These are phyloP conservation scores for Pan troglodytes DNA, from an alignment of 2,113 vertebrate genomes.

Conservation along the genomic window DNA sequence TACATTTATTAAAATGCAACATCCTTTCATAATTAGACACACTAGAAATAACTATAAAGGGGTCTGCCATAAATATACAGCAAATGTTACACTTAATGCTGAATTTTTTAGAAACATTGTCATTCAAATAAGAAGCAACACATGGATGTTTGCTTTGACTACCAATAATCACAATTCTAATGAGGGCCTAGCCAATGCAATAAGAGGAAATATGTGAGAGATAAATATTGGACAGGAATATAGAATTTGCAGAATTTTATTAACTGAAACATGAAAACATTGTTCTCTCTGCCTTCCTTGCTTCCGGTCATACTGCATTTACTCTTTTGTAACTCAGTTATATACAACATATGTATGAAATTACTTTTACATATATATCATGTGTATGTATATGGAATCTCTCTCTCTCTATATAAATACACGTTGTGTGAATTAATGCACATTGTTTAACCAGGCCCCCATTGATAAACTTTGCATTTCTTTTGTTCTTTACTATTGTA, in stretches of 20 bases:
- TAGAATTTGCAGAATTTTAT: background rate
- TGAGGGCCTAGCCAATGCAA: background rate
- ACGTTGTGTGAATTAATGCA: background rate
- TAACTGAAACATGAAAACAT: background rate
- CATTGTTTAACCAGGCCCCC: background rate
- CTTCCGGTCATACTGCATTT: background rate
- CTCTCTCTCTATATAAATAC: background rate
- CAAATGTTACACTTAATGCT: background rate
- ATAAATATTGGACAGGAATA: background rate
- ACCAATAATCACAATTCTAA: background rate
- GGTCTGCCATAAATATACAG: background rate
- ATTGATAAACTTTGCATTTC: background rate
- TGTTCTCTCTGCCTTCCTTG: background rate
- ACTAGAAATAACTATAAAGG: background rate
- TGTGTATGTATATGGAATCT: background rate
- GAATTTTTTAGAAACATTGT: slow-evolving; percentile 1
- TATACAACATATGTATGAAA: background rate
- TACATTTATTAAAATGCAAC: background rate
- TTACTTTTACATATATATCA: background rate
- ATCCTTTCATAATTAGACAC: background rate
- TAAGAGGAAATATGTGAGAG: background rate
- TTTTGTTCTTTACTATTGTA: background rate
- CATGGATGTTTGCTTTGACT: background rate
- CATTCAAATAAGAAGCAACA: background rate
- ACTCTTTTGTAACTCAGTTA: background rate